phyloP scores from a whole-genome alignment of 2,797 vertebrate genomes.

The Malacoctenus gilli region DNA sequence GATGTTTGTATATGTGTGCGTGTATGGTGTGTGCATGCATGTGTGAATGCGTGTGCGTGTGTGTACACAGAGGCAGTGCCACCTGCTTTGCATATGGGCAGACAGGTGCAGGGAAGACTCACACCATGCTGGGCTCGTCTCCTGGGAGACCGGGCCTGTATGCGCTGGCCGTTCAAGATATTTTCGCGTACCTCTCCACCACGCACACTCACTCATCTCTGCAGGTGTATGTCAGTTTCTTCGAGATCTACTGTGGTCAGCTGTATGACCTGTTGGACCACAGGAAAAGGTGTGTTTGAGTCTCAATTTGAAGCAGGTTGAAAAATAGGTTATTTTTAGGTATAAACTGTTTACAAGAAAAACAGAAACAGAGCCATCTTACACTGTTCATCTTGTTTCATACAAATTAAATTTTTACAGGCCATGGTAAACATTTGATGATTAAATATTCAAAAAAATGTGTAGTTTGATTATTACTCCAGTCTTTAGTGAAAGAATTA shows the following conservation, averaged over 20 bases:
- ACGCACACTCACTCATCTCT: conserved; percentile 43
- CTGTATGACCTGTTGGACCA: conserved; percentile 90
- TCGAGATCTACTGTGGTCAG: conserved; percentile 95
- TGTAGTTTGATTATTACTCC: too few relatives aligned
- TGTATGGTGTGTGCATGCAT: conserved; percentile 3
- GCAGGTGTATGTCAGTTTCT: conserved; percentile 89
- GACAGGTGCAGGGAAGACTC: conserved; percentile 93
- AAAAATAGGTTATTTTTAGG: too few relatives aligned
- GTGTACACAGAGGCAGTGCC: conserved; percentile 83
- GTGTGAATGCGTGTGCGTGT: conserved; percentile 32
- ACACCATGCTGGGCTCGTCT: conserved; percentile 91
- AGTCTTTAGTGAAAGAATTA: too few relatives aligned
- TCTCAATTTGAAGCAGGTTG: too few relatives aligned
- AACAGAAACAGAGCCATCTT: too few relatives aligned
- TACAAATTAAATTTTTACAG: too few relatives aligned
- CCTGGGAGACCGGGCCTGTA: conserved; percentile 85
- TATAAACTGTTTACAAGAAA: too few relatives aligned
- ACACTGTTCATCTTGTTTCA: too few relatives aligned
- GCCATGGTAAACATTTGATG: too few relatives aligned
- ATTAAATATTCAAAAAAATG: too few relatives aligned
- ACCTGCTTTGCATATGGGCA: conserved; percentile 94
- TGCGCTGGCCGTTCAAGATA: conserved; percentile 86
- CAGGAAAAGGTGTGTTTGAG: conserved; percentile 87
- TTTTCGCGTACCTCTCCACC: conserved; percentile 83
- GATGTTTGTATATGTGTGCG: neutral